Conservation (phyloP, 2,888 invertebrate species). For the Chironomus riparius region DNA sequence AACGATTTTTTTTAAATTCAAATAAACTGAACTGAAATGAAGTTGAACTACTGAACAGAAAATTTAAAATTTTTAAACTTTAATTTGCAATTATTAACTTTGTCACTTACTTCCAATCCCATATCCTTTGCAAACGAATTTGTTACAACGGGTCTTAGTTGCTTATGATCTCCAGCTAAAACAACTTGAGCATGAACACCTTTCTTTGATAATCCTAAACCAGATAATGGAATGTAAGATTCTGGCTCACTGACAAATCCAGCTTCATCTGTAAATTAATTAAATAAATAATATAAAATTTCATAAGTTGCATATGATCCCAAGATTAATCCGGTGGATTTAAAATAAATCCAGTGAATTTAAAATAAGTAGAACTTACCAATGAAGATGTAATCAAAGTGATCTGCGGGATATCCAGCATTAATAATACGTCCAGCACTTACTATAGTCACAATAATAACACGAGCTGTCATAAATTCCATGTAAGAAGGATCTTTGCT, state of each 20-base stretch:
- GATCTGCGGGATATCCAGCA: slow-evolving; percentile 21
- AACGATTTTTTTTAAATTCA: too few species aligned
- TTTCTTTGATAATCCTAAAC: too few species aligned
- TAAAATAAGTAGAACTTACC: slow-evolving; percentile 33
- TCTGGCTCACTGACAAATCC: slow-evolving; percentile 65
- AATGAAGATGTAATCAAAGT: slow-evolving; percentile 59
- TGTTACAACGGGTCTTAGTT: slow-evolving; percentile 56
- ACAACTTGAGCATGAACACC: slow-evolving; percentile 44
- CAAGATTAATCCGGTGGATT: too few species aligned
- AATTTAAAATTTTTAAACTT: not conserved
- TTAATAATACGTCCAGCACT: slow-evolving; percentile 40
- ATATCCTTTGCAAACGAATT: slow-evolving; percentile 37
- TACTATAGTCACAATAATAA: slow-evolving; percentile 56
- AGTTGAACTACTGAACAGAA: too few species aligned
- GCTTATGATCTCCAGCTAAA: slow-evolving; percentile 64
- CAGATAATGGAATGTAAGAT: slow-evolving; percentile 46
- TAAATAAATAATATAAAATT: too few species aligned
- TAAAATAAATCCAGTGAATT: too few species aligned
- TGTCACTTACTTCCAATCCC: slow-evolving; percentile 31
- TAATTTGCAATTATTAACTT: too few species aligned
- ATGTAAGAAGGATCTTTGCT: slow-evolving; percentile 39
- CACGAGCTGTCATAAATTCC: slow-evolving; percentile 46
- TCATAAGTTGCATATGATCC: too few species aligned
- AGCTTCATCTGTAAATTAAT: slow-evolving; percentile 48
- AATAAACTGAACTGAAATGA: too few species aligned